Percentiles rank a stretch among this genome's conserved stretches.
phyloP scores from a whole-genome alignment of 1,140 invertebrate genomes.

The Magallana angulata region DNA sequence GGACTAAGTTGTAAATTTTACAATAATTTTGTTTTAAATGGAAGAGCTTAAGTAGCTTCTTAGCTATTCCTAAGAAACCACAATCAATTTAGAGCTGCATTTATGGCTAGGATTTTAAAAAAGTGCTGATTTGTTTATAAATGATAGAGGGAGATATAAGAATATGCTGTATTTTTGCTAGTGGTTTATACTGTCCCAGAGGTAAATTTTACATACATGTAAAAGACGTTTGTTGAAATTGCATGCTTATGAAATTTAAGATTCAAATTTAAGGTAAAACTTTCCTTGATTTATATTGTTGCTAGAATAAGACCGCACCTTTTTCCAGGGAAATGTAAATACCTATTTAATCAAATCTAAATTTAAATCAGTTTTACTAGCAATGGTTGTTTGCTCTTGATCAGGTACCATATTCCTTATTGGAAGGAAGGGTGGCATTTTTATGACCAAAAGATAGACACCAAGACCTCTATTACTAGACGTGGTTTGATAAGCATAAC shows the following conservation, averaged over 20 bases:
- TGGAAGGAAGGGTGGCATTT: background rate
- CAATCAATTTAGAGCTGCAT: background rate
- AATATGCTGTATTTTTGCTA: background rate
- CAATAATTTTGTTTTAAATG: background rate
- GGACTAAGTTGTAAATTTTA: background rate
- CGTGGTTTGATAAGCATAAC: background rate
- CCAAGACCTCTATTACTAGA: background rate
- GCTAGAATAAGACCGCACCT: slow-evolving; percentile 3
- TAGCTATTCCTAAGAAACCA: background rate
- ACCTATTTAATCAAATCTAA: background rate
- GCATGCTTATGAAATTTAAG: no score
- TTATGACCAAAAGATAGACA: slow-evolving; percentile 17
- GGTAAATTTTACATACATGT: no score
- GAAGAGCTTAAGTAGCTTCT: background rate
- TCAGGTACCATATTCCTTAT: background rate
- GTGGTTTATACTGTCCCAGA: no score
- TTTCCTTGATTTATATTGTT: background rate
- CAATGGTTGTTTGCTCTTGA: background rate
- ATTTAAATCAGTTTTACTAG: background rate
- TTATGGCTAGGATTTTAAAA: slow-evolving; percentile 11
- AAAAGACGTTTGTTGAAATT: no score
- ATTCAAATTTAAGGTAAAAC: no score
- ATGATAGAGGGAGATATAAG: background rate
- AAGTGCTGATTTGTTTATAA: background rate
- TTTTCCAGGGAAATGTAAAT: background rate